Evolutionary conservation across 2,113 vertebrate genomes (phyloP).

Genomic region (Mus pahari): DNA sequence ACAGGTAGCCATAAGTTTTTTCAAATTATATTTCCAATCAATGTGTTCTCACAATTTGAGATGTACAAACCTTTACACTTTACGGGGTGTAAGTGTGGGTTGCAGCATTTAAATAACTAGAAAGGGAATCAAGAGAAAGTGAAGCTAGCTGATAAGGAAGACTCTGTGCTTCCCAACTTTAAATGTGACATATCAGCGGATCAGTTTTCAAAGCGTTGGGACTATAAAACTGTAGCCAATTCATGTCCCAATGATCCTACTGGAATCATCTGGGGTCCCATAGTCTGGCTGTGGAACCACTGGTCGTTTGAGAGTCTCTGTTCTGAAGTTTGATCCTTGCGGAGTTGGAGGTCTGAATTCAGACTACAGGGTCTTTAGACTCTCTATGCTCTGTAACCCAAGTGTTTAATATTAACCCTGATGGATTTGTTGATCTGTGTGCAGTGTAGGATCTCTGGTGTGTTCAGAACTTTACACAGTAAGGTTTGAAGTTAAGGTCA

Average conservation of each 20-base stretch:
- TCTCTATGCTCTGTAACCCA: background rate
- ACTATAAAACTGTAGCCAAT: background rate
- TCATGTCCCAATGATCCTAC: background rate
- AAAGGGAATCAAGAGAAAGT: background rate
- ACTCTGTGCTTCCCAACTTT: background rate
- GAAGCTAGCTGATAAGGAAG: background rate
- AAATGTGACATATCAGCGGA: background rate
- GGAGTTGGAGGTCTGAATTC: background rate
- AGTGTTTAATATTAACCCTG: background rate
- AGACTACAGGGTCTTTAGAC: background rate
- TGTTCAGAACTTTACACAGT: background rate
- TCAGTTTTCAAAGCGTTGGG: background rate
- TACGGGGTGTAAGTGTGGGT: background rate
- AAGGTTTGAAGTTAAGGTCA: background rate
- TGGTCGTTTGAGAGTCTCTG: background rate
- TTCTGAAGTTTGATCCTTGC: slow-evolving; percentile 9
- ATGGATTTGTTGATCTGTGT: background rate
- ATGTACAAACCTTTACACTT: background rate
- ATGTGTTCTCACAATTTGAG: background rate
- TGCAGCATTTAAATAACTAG: background rate
- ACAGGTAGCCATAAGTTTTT: background rate
- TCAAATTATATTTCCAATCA: background rate
- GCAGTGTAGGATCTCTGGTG: background rate
- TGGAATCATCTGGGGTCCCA: background rate
- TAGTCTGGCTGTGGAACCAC: background rate